Base-by-base conservation (phyloP, 2,888 invertebrate genomes). In the Tipula unca region DNA sequence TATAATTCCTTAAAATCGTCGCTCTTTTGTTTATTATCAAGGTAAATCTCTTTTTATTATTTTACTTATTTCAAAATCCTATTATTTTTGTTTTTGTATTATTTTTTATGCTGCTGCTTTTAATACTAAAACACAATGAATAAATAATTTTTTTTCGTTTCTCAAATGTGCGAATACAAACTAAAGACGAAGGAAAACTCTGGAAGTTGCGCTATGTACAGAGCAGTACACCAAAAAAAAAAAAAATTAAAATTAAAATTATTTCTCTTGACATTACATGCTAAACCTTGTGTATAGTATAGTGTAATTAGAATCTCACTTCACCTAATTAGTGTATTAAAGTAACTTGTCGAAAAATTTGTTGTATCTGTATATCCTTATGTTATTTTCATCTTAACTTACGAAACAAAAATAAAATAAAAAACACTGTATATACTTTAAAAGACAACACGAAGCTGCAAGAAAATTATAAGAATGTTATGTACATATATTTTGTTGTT, bases 1-100 rank as follows among this genome's bases (percentile, higher is more conserved):
- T 69, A n/a, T n/a, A 69, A 69, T 69, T 69, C 69, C 20, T 69
- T 69, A 13, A 69, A 69, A 69, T 69, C 69, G 69, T 69, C 69
- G 69, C 69, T 69, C 69, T 69, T 69, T 69, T 69, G 69, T 69
- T 69, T 69, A 69, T 69, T 69, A 69, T 69, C 25, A 69, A 69
- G 69, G 69, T 69, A 69, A 69, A 69, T 69, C 69, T 69, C 25
- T 20, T 69, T 69, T 69, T 69, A 69, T 69, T 69, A 69, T 69
- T 69, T 10, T n/a, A n/a, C 25, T 69, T 69, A 69, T 69, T 69
- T 25, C 3, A 69, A 69, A 25, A 69, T 69, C 69, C 69, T 25
- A 69, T 69, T 25, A 3, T 17, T 17, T 48, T 3, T 17, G 3
- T n/a, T n/a, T n/a, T n/a, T n/a, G n/a, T n/a, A n/a, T n/a, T 25